Evolutionary conservation across 1,140 invertebrate genomes (phyloP).

Genomic region (Ylistrum balloti): DNA sequence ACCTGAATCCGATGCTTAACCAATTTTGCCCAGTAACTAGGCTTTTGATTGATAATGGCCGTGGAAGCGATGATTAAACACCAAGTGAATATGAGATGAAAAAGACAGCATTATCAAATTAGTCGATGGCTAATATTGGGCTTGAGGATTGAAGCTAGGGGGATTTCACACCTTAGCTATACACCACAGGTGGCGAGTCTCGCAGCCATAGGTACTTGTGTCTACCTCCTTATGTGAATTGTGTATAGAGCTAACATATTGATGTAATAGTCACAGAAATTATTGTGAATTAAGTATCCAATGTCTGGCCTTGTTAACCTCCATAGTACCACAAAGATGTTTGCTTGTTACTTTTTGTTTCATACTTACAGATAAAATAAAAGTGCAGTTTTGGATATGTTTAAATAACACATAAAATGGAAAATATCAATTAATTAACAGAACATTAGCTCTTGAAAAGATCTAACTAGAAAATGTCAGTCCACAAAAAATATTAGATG

Average conservation of each 20-base stretch:
- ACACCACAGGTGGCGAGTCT: background rate
- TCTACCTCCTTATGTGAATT: background rate
- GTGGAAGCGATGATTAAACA: background rate
- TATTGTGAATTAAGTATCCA: too few relatives aligned
- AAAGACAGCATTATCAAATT: conserved; percentile 1
- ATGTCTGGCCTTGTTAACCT: too few relatives aligned
- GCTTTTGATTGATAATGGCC: conserved; percentile 29
- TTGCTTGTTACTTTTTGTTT: too few relatives aligned
- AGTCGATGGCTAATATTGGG: background rate
- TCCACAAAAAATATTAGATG: too few relatives aligned
- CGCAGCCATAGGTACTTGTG: background rate
- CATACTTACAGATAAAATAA: too few relatives aligned
- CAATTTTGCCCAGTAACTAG: conserved; percentile 37
- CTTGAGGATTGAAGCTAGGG: background rate
- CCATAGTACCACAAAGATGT: too few relatives aligned
- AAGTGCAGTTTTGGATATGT: too few relatives aligned
- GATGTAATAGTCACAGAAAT: background rate
- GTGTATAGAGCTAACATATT: background rate
- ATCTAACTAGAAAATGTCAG: too few relatives aligned
- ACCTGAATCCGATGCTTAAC: background rate
- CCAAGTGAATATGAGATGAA: conserved; percentile 30
- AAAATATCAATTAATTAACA: too few relatives aligned
- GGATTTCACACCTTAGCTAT: background rate
- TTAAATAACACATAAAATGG: too few relatives aligned
- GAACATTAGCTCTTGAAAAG: too few relatives aligned